A percentile compares a stretch with the other conserved stretches of the same genome.
Conservation (phyloP, 2,113 vertebrate species). For the Clarias batrachus region DNA sequence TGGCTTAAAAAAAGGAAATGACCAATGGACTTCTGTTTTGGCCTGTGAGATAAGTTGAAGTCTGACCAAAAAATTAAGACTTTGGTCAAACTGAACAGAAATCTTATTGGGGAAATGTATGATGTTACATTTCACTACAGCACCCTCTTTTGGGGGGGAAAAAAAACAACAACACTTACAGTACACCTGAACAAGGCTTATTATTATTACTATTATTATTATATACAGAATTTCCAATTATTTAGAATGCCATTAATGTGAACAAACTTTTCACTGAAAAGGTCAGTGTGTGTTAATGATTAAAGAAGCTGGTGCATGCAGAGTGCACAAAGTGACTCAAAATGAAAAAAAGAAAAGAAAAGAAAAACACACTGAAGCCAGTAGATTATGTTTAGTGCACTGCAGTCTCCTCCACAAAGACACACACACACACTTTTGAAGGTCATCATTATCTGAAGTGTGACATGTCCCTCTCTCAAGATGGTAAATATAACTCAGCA, state of each 20-base stretch:
- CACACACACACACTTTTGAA: conserved; percentile 17
- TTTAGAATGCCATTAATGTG: neutral
- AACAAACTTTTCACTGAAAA: conserved; percentile 8
- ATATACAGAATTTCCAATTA: neutral
- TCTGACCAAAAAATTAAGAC: too few species aligned
- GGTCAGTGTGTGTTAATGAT: conserved; percentile 5
- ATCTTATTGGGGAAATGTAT: too few species aligned
- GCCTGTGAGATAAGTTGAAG: conserved; percentile 1
- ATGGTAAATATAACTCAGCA: conserved; percentile 35
- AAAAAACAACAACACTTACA: neutral
- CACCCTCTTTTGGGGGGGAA: neutral
- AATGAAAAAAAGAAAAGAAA: neutral
- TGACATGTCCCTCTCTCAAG: conserved; percentile 31
- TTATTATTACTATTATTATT: neutral
- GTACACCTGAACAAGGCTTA: neutral
- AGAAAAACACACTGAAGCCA: too few species aligned
- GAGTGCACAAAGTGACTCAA: conserved; percentile 15
- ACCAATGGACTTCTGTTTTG: conserved; percentile 8
- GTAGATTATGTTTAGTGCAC: conserved; percentile 31
- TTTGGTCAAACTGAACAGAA: neutral
- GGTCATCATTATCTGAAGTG: conserved; percentile 37
- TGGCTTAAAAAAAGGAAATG: conserved; percentile 47
- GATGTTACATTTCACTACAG: neutral
- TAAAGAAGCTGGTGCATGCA: neutral
- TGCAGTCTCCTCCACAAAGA: conserved; percentile 1